These are phyloP conservation scores for Liparis tanakae DNA, from an alignment of 2,797 vertebrate species.

Conservation along the genomic window DNA sequence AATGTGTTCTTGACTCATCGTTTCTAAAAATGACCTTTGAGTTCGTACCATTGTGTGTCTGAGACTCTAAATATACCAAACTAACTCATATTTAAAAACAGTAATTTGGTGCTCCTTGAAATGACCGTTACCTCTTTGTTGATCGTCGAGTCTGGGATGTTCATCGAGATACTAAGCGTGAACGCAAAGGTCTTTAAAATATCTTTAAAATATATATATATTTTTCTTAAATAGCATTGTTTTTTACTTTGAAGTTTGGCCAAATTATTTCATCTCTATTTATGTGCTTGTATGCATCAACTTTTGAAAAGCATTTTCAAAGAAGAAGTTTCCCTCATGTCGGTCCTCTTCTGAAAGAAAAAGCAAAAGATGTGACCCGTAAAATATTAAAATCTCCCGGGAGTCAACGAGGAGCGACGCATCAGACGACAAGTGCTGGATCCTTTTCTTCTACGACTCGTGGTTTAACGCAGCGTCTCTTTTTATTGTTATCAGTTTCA, in stretches of 20 bases:
- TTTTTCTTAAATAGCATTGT: too few relatives aligned
- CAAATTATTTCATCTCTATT: slow-evolving; percentile 27
- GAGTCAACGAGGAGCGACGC: slow-evolving; percentile 35
- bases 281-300: slow-evolving; percentile 23
- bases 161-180: background rate
- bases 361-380: slow-evolving; percentile 48
- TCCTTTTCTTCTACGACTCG: too few relatives aligned
- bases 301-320: slow-evolving; percentile 42
- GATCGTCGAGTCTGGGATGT: slow-evolving; percentile 3
- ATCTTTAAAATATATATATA: background rate
- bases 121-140: background rate
- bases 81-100: background rate
- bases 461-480: too few relatives aligned
- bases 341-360: slow-evolving; percentile 20
- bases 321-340: slow-evolving; percentile 15
- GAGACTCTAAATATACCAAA: background rate
- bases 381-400: slow-evolving; percentile 32
- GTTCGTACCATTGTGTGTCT: too few relatives aligned
- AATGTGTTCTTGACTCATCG: background rate
- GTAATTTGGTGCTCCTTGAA: background rate
- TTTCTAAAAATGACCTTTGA: background rate
- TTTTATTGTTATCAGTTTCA: background rate
- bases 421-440: slow-evolving; percentile 40
- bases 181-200: background rate
- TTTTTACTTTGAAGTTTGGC: slow-evolving; percentile 22